These are phyloP conservation scores for Notodonta dromedarius DNA, from an alignment of 2,888 invertebrate species.

Conservation along the genomic window DNA sequence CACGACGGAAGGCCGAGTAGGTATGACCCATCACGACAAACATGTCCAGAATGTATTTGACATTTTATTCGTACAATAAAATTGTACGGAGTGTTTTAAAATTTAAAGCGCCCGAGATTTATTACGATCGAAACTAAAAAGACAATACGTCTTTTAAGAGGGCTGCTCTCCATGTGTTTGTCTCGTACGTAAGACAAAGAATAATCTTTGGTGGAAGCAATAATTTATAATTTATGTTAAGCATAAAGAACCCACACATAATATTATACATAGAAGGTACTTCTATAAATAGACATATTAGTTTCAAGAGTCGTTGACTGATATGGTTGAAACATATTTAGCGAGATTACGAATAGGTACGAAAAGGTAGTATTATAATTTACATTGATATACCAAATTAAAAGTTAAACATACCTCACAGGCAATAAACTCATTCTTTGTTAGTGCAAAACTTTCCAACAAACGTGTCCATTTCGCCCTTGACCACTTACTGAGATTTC, in stretches of 20 bases:
- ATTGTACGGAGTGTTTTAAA: neutral
- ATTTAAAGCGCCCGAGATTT: constrained; percentile 28
- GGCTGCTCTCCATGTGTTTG: constrained; percentile 41
- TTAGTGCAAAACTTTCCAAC: constrained; percentile 8
- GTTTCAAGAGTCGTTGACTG: neutral
- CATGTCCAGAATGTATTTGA: constrained; percentile 3
- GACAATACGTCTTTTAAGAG: constrained; percentile 27
- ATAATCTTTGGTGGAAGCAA: constrained; percentile 9
- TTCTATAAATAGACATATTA: neutral
- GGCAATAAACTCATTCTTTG: neutral
- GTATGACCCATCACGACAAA: neutral
- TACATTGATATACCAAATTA: no score
- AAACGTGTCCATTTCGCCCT: constrained; percentile 24
- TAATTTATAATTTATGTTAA: constrained; percentile 33
- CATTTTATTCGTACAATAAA: constrained; percentile 5
- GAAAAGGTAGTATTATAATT: no score
- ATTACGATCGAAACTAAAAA: constrained; percentile 30
- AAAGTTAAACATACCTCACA: no score
- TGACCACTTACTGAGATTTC: constrained; percentile 26
- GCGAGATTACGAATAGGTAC: no score
- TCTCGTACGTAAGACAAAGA: constrained; percentile 23
- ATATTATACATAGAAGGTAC: neutral
- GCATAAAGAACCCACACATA: no score
- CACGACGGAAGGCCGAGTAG: constrained; percentile 8
- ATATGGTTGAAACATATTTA: neutral